Evolutionary conservation across 2,113 vertebrate species (phyloP).

Genomic region (Coracopsis vasa): DNA sequence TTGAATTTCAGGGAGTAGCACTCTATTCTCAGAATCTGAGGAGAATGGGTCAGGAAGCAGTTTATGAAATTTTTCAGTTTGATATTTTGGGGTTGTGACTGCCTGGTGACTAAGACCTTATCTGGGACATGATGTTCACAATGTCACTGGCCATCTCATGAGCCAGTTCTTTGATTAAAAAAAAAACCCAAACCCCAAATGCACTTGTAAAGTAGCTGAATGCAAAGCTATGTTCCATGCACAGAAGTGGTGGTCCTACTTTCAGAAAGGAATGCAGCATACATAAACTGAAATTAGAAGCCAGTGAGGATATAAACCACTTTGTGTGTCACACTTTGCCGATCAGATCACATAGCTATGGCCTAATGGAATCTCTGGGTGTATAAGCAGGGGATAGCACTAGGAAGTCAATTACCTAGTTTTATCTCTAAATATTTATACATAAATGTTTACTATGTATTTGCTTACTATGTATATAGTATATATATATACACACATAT

Average conservation of each 20-base stretch:
- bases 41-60: not conserved
- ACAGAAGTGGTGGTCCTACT: not conserved
- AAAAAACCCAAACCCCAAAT: not conserved
- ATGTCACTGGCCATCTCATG: not conserved
- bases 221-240: not conserved
- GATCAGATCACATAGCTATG: not conserved
- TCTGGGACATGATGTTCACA: not conserved
- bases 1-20: not conserved
- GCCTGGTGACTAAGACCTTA: not conserved
- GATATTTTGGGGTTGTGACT: not conserved
- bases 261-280: not conserved
- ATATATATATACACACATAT: too few species aligned
- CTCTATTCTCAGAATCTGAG: not conserved
- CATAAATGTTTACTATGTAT: not conserved
- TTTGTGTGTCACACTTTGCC: too few species aligned
- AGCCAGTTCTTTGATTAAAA: not conserved
- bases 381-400: not conserved
- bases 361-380: not conserved
- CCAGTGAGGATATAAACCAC: rapidly evolving
- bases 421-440: not conserved
- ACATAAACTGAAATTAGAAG: not conserved
- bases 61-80: not conserved
- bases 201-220: not conserved
- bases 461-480: not conserved
- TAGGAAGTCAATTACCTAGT: not conserved